Evolutionary conservation across 2,888 invertebrate species (phyloP).

Genomic region (Euzophera pinguis): DNA sequence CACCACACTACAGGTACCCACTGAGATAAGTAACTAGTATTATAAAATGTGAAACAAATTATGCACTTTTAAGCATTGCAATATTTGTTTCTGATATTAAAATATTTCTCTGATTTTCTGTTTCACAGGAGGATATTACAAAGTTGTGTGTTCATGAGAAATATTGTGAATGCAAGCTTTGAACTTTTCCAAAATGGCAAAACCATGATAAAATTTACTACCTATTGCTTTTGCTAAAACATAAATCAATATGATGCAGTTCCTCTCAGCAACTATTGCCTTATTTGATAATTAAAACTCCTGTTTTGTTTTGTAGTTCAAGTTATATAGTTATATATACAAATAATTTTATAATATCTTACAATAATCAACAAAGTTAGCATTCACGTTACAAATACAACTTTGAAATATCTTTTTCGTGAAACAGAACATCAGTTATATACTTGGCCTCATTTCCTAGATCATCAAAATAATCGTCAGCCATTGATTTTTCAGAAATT

Average conservation of each 20-base stretch:
- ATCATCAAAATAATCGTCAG: constrained; percentile 32
- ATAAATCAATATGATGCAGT: too few species aligned
- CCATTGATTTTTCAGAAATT: constrained; percentile 60
- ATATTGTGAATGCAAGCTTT: too few species aligned
- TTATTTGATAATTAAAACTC: too few species aligned
- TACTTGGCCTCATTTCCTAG: constrained; percentile 51
- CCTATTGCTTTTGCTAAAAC: too few species aligned
- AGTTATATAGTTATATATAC: too few species aligned
- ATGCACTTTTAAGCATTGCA: constrained; percentile 4
- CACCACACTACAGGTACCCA: neutral
- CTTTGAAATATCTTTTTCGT: neutral
- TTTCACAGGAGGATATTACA: neutral
- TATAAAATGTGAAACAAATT: neutral
- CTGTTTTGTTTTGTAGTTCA: too few species aligned
- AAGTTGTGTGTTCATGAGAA: neutral
- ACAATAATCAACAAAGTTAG: too few species aligned
- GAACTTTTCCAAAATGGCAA: too few species aligned
- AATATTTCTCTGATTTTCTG: neutral
- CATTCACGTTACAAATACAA: neutral
- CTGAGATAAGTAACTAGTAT: neutral
- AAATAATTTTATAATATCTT: too few species aligned
- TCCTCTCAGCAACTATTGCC: too few species aligned
- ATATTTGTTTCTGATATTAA: constrained; percentile 12
- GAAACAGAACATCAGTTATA: neutral
- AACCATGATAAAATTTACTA: too few species aligned